Evolutionary conservation across 2,888 invertebrate species (phyloP).

Genomic region (Sinhomidia bicolor): DNA sequence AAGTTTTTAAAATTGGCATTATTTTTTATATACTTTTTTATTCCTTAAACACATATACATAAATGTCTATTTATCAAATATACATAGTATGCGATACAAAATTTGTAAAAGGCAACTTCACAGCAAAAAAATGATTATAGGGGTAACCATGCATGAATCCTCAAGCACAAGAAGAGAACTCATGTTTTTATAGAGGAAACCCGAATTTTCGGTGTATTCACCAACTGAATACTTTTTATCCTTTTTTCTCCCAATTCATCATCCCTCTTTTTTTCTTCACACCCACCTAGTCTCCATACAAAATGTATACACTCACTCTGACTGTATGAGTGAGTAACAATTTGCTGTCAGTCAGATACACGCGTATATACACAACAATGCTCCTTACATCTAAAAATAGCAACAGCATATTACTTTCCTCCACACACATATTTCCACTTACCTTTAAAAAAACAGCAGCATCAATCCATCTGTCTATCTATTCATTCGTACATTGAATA

Average conservation of each 20-base stretch:
- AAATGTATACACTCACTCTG: neutral
- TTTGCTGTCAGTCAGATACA: neutral
- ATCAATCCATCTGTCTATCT: too few relatives aligned
- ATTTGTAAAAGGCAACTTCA: neutral
- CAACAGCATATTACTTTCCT: neutral
- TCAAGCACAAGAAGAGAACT: neutral
- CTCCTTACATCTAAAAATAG: constrained; percentile 44
- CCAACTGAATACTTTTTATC: constrained; percentile 5
- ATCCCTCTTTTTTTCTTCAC: neutral
- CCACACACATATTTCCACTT: constrained; percentile 23
- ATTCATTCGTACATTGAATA: too few relatives aligned
- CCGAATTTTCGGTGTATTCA: neutral
- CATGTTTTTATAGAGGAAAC: neutral
- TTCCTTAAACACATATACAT: neutral
- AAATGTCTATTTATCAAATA: too few relatives aligned
- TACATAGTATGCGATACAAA: too few relatives aligned
- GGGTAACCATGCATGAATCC: constrained; percentile 41
- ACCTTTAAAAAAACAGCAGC: neutral
- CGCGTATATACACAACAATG: neutral
- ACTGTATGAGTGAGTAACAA: constrained; percentile 8
- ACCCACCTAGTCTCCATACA: neutral
- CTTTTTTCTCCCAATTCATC: neutral
- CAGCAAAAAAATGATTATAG: constrained; percentile 22
- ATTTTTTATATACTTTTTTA: neutral
- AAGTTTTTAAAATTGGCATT: neutral